Base-by-base conservation (phyloP, 2,113 vertebrate genomes). In the Cryptomyrus ogoouensis region DNA sequence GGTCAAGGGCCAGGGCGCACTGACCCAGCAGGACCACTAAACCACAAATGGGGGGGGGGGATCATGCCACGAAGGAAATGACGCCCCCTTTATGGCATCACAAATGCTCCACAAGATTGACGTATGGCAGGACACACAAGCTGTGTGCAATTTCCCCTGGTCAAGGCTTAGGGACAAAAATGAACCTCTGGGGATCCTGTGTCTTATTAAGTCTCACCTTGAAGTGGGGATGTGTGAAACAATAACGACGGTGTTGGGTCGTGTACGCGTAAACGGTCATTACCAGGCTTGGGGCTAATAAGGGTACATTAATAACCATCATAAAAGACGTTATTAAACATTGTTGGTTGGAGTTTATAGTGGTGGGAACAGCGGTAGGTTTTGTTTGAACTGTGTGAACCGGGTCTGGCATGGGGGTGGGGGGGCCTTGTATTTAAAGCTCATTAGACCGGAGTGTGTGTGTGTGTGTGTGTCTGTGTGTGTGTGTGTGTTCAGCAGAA, bases 151-250 rank as follows among this genome's bases (percentile, higher is more conserved):
- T 46, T 66, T 80, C 46, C 46, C 66, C 27, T 50, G 8, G 47
- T 31, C n/a, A 74, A 39, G 31, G 74, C 6, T 8, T 50, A 35
- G 10, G 13, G 88, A n/a, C n/a, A 39, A 39, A 15, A 44, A 17
- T 9, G 66, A 10, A 83, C 39, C 39, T 31, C 44, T 70, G 44
- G 42, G 56, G 58, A 10, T 74, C 27, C 58, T 47, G 24, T 88
- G 19, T 74, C 8, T 42, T 47, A 70, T 70, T 88, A 88, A 88
- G 19, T 74, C 42, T 88, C 35, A 88, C 58, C 56, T 88, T 88
- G 52, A 88, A 70, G 62, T 44, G n/a, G 58, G 44, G n/a, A 46
- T 46, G 44, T 47, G 35, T 46, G 42, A 46, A 44, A 47, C 83
- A 84, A n/a, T 47, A 13, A 47, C 8, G 15, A 19, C 15, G 19